Conservation (phyloP, 2,797 vertebrate species). For the Pteropus rufus region DNA sequence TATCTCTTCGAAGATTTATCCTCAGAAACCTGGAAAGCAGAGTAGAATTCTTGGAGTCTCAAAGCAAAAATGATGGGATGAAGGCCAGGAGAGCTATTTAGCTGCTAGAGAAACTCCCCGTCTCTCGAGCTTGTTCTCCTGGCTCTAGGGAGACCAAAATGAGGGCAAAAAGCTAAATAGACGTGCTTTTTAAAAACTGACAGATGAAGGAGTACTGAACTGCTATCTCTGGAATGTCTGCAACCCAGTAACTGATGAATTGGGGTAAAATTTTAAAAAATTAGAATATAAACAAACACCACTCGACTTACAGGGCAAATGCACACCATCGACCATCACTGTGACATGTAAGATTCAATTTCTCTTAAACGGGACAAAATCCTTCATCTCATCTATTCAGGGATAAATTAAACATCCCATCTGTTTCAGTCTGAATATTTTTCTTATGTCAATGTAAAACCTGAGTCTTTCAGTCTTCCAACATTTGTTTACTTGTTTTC, state of each 20-base stretch:
- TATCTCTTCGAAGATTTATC: neutral
- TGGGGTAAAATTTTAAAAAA: neutral
- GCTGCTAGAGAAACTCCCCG: neutral
- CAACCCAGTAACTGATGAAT: neutral
- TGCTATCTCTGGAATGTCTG: neutral
- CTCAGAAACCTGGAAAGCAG: neutral
- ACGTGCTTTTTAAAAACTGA: neutral
- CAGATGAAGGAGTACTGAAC: neutral
- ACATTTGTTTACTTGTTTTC: neutral
- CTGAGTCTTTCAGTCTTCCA: neutral
- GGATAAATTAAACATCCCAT: neutral
- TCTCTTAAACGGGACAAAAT: neutral
- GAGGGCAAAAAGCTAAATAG: neutral
- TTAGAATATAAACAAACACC: neutral
- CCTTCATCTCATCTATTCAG: neutral
- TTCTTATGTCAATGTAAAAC: neutral
- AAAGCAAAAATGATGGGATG: neutral
- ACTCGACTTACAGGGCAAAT: neutral
- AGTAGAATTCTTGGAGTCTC: neutral
- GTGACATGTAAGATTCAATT: neutral
- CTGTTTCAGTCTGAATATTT: neutral
- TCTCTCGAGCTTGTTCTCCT: neutral
- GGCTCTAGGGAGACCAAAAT: neutral
- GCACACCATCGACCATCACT: too few relatives aligned
- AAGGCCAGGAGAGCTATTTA: accelerated